Base-by-base conservation (phyloP, 1,140 invertebrate genomes). In the Drosophila micromelanica region DNA sequence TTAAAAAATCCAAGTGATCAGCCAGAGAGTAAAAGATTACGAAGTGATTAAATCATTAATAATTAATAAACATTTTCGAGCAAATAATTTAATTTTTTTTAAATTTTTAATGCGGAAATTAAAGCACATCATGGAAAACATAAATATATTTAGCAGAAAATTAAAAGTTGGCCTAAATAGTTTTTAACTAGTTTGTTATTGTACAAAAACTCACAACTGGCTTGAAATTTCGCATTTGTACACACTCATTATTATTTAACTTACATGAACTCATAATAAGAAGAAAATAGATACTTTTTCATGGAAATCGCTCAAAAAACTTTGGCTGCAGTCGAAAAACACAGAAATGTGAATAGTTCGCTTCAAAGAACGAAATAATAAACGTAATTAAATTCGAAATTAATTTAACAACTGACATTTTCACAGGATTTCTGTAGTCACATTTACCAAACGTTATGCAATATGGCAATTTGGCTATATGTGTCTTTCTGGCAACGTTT, bases 301-400 rank as follows among this genome's bases (percentile, higher is more conserved):
- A 27, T 6, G 27, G 9, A 11, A 17, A 20, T 23, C 7, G 2
- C 15, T 11, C 30, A 40, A n/a, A 40, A 40, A 55, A 37, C 12
- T 40, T 35, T 23, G 9, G 5, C 52, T 3, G 37, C 35, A 27
- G 46, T n/a, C 23, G 8, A 54, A 11, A 52, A 38, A n/a, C 7
- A 23, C 0, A 23, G 17, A 55, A 23, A 55, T 45, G 8, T 12
- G 43, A 1, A 9, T 9, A 8, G 32, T 35, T 35, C 27, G 23
- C n/a, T 5, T 12, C 7, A 8, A 27, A 23, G n/a, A 51, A 46
- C 30, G 13, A 52, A 63, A 52, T 52, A 63, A 52, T 52, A 17
- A 37, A 35, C 23, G 60, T 63, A 51, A 63, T 63, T 63, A 52
- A 63, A 52, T 27, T 30, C 38, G 38, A 52, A 55, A 64, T 64